A percentile compares a stretch with the other conserved stretches of the same genome.
phyloP scores from a whole-genome alignment of 2,888 invertebrate genomes.

The Eupithecia pulchellata region DNA sequence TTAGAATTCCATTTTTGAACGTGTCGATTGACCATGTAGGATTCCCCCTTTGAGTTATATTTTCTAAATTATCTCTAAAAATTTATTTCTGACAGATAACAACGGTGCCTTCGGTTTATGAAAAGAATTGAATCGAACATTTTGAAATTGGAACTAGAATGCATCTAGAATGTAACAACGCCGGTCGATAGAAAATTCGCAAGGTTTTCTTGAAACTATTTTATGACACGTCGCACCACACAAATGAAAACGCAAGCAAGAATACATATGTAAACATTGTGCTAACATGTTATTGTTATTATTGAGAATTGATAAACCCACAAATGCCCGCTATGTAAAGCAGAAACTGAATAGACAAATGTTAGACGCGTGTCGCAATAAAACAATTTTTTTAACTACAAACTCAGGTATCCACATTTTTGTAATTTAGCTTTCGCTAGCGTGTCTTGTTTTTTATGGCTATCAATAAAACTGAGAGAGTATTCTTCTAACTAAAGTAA shows the following conservation, averaged over 20 bases:
- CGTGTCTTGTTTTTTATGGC: neutral
- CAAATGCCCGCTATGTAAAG: neutral
- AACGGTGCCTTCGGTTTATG: too few species aligned
- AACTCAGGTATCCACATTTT: slow-evolving; percentile 3
- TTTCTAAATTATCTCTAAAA: too few species aligned
- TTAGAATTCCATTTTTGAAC: neutral
- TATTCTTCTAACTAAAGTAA: neutral
- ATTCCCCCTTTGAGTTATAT: too few species aligned
- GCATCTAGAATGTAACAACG: too few species aligned
- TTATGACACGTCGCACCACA: too few species aligned
- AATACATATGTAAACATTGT: neutral
- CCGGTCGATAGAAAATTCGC: too few species aligned
- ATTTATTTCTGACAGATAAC: too few species aligned
- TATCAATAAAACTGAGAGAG: neutral
- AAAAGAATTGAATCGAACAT: too few species aligned
- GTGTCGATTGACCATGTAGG: neutral
- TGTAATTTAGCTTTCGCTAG: neutral
- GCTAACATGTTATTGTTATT: neutral
- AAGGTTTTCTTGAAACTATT: too few species aligned
- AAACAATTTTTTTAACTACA: neutral
- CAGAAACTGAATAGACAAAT: neutral
- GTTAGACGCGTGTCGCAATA: neutral
- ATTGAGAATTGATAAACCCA: neutral
- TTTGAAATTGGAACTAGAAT: too few species aligned
- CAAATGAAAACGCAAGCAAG: neutral